These are phyloP conservation scores for Scolopax mira DNA, from an alignment of 2,113 vertebrate species.

Conservation along the genomic window DNA sequence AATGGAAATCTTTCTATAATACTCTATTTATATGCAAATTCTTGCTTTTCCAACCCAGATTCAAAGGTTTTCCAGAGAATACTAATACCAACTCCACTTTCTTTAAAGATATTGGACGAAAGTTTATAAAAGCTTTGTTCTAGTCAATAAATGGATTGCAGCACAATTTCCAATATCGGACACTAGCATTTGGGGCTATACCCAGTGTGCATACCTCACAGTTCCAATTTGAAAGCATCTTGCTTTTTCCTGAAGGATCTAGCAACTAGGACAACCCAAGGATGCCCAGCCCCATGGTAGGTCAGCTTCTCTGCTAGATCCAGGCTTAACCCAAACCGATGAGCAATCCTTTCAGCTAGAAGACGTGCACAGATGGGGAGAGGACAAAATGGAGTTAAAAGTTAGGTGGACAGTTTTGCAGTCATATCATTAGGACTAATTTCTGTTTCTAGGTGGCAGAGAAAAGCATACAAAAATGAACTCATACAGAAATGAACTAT, in stretches of 20 bases:
- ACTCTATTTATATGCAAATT: conserved; percentile 64
- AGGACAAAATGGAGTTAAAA: not conserved
- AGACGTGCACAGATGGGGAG: not conserved
- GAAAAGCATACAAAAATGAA: not conserved
- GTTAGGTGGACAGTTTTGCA: not conserved
- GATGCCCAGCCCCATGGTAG: not conserved
- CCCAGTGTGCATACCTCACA: not conserved
- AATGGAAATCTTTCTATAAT: not conserved
- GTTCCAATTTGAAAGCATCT: not conserved
- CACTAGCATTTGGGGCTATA: not conserved
- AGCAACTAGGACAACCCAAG: not conserved
- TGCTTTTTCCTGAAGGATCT: not conserved
- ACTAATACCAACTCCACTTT: conserved; percentile 2
- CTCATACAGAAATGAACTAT: no score
- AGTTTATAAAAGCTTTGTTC: not conserved
- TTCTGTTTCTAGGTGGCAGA: not conserved
- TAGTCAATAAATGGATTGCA: not conserved
- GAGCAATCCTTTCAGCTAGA: not conserved
- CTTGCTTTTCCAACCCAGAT: not conserved
- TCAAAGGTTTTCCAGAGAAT: conserved; percentile 33
- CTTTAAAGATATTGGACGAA: not conserved
- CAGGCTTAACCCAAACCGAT: not conserved
- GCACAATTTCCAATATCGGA: not conserved
- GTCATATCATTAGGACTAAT: not conserved
- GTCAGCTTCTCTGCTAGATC: not conserved